Base-by-base conservation (phyloP, 2,888 invertebrate species). In the Tubulanus polymorphus region DNA sequence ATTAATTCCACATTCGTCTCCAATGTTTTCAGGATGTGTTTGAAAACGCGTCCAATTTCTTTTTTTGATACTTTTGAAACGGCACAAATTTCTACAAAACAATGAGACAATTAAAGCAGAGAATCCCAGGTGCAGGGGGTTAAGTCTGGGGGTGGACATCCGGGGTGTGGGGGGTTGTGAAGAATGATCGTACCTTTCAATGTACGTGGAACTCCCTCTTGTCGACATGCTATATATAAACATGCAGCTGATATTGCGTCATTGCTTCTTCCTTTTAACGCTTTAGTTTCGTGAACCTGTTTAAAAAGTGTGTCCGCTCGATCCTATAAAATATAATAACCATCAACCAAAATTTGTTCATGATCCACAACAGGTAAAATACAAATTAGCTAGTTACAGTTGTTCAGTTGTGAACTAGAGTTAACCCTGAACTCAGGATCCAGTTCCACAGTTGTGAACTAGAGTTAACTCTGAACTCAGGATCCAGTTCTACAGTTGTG, bases 221-320 rank as follows among this genome's bases (percentile, higher is more conserved):
- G 96, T 1, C 99, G 84, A 73, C 99, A 99, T 0, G 99, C 97
- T 62, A 99, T 99, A 79, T 99, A 99, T 28, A 99, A 84, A 79
- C 97, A 99, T 0, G 99, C 97, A 0, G 99, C 96, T 0, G 96
- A 95, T 69, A 99, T 97, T 0, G 99, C 97, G 79, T 99, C 97
- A 74, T 95, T 96, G 1, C 94, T 90, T 61, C 96, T 85, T 6
- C 96, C 95, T 81, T 95, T 95, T 41, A 96, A 81, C 73, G 93
- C 91, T 79, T 94, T 92, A 0, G 94, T 93, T 75, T 96, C 96
- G 70, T 95, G 94, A 0, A 96, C 94, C 66, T 99, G 95, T 81
- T 99, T 99, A 77, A 99, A 99, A 54, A 97, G 84, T 76, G 91
- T 91, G 74, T 95, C 94, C 1, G 96, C 96, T 74, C 95, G 85